Evolutionary conservation across 2,797 vertebrate species (phyloP).

Genomic region (Brachymystax lenok): DNA sequence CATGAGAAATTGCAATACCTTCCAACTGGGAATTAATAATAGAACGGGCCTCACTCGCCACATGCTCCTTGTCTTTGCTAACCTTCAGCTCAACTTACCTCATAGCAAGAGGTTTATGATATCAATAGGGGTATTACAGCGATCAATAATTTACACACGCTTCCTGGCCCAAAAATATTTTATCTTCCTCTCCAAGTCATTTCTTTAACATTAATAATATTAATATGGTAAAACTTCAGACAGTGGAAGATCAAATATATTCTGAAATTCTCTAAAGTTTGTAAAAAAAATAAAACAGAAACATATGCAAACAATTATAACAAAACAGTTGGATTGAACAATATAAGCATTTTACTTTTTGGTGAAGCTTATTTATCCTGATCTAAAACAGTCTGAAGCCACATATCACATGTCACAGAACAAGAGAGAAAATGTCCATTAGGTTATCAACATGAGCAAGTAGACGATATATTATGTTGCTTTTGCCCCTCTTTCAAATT

Average conservation of each 20-base stretch:
- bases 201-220: neutral
- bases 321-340: neutral
- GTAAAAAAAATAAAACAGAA: neutral
- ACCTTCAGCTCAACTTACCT: constrained; percentile 78
- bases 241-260: neutral
- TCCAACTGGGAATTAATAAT: constrained; percentile 83
- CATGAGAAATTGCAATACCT: constrained; percentile 73
- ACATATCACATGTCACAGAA: neutral
- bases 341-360: neutral
- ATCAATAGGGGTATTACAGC: constrained; percentile 72
- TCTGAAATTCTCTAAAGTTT: neutral
- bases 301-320: neutral
- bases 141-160: constrained; percentile 65
- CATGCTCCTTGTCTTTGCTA: constrained; percentile 73
- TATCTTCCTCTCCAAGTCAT: constrained; percentile 13
- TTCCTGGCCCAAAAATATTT: constrained; percentile 10
- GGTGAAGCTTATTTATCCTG: neutral
- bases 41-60: constrained; percentile 77
- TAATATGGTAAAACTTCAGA: neutral
- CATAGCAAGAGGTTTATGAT: constrained; percentile 71
- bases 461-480: constrained; percentile 10
- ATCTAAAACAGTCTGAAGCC: neutral
- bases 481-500: neutral
- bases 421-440: neutral
- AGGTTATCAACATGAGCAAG: constrained; percentile 2